Conservation (phyloP, 2,797 vertebrate species). For the Leptatherina wallacei region DNA sequence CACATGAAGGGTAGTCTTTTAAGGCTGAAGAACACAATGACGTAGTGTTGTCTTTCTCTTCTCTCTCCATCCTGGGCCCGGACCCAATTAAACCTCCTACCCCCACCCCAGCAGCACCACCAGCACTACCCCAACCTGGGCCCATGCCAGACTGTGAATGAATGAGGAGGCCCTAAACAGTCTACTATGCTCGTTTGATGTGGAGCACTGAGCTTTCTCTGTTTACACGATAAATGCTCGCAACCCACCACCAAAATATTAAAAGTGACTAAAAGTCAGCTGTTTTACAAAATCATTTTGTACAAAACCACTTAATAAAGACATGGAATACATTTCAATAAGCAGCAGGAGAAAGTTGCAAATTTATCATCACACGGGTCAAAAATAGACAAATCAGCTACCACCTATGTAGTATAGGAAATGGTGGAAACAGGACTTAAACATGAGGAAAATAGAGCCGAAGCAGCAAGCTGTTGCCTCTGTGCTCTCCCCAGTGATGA, state of each 20-base stretch:
- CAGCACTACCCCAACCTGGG: conserved; percentile 71
- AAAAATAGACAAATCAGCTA: conserved; percentile 21
- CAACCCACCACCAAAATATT: conserved; percentile 45
- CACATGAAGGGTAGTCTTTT: conserved; percentile 69
- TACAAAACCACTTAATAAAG: not conserved
- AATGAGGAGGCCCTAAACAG: conserved; percentile 71
- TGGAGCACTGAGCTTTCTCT: conserved; percentile 78
- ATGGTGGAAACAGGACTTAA: conserved; percentile 11
- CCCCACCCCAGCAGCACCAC: conserved; percentile 50
- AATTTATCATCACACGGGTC: not conserved
- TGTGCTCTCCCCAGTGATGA: conserved; percentile 50
- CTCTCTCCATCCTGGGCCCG: conserved; percentile 53
- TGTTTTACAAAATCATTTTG: too few species aligned
- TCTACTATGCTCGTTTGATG: conserved; percentile 79
- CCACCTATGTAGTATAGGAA: conserved; percentile 1
- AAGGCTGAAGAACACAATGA: conserved; percentile 73
- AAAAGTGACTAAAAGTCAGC: conserved; percentile 16
- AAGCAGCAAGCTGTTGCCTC: conserved; percentile 52
- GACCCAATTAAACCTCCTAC: conserved; percentile 55
- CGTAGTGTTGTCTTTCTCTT: conserved; percentile 73
- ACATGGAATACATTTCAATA: not conserved
- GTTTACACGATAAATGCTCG: conserved; percentile 54
- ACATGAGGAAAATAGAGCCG: conserved; percentile 17
- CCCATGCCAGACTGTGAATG: conserved; percentile 72
- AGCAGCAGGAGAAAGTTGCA: not conserved